Evolutionary conservation across 2,888 invertebrate genomes (phyloP).

Genomic region (Calameuta pallipes): DNA sequence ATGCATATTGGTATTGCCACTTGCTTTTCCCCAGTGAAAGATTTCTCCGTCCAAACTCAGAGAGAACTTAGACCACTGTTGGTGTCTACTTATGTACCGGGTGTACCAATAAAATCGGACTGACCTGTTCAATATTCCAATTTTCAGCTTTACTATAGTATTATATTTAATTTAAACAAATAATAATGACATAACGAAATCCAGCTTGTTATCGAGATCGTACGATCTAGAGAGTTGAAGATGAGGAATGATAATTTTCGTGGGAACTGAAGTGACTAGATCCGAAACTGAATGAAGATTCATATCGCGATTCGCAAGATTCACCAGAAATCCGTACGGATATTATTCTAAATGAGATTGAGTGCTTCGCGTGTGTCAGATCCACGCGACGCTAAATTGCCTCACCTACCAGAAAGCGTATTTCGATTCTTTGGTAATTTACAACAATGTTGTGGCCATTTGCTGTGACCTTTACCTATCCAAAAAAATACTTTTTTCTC

Average conservation of each 20-base stretch:
- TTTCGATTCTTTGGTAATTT: neutral
- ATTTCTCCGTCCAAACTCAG: conserved; percentile 37
- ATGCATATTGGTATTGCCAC: neutral
- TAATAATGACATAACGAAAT: neutral
- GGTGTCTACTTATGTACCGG: conserved; percentile 22
- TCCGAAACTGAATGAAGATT: neutral
- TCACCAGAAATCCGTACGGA: neutral
- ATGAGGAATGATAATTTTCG: neutral
- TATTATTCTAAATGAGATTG: neutral
- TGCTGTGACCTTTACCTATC: neutral
- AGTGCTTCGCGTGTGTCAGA: neutral
- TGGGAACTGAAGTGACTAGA: neutral
- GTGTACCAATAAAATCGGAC: conserved; percentile 2
- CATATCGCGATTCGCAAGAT: neutral
- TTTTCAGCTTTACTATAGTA: neutral
- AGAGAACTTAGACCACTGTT: conserved; percentile 12
- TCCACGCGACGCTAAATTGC: neutral
- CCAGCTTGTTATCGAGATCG: neutral
- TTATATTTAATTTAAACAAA: neutral
- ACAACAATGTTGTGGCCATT: neutral
- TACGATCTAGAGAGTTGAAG: neutral
- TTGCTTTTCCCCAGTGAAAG: conserved; percentile 31
- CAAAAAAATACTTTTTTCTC: too few relatives aligned
- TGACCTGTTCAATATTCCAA: neutral
- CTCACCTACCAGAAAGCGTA: neutral